Base-by-base conservation (phyloP, 2,797 vertebrate genomes). In the Notolepis coatsorum region DNA sequence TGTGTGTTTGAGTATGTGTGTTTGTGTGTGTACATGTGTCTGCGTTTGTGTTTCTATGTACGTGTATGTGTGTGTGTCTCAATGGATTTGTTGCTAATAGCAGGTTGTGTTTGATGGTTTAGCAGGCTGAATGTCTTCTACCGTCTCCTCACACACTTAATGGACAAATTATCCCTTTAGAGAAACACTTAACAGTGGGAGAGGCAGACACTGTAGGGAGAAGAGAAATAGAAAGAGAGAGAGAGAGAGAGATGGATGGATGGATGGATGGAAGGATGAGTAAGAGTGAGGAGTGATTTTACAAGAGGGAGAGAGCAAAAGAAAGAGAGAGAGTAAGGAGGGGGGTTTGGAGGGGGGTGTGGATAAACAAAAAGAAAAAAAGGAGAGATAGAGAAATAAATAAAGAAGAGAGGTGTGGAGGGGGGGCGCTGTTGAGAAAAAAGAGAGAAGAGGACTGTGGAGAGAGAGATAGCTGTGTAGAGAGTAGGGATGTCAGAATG, bases 141-240 rank as follows among this genome's bases (percentile, higher is more conserved):
- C 21, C 71, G 52, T 68, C 64, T 69, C 72, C 58, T 75, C 53
- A 25, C 28, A 38, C 65, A 73, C 58, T 64, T 75, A 83, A 86
- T 80, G 75, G 74, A 72, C 65, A 77, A 85, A 79, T 82, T 58
- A 82, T 79, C 74, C 67, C 62, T 74, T 79, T 13, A 23, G 20
- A 61, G 67, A 66, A 57, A 56, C 6, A 21, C 33, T 49, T 18
- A 18, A 7, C 17, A 10, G 45, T 53, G 61, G 13, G 38, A 73
- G 61, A 65, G n/a, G n/a, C n/a, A n/a, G n/a, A n/a, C n/a, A n/a
- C n/a, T n/a, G n/a, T n/a, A n/a, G n/a, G n/a, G n/a, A n/a, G n/a
- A n/a, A n/a, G 49, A 39, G 28, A 33, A n/a, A 20, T 18, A 4
- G 47, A 30, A 8, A 49, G 47, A 28, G 47, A 13, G 46, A 48